phyloP scores from a whole-genome alignment of 2,113 vertebrate genomes.

The Eleginops maclovinus region DNA sequence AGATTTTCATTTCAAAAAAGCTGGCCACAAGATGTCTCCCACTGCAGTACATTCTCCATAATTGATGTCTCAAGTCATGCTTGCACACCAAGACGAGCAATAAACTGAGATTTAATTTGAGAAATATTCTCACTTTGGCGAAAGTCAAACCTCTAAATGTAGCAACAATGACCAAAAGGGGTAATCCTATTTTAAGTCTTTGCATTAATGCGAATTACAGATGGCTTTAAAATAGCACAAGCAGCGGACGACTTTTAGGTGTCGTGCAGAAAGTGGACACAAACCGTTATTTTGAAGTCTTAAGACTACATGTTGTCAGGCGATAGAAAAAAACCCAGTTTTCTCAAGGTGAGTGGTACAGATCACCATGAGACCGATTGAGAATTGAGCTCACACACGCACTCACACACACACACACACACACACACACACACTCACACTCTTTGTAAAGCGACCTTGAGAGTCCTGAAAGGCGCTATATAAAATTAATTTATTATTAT shows the following conservation, averaged over 20 bases:
- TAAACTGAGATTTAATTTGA: not conserved
- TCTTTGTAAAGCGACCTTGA: too few relatives aligned
- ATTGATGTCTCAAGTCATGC: not conserved
- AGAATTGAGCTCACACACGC: too few relatives aligned
- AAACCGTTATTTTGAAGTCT: not conserved
- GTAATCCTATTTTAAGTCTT: slow-evolving; percentile 27
- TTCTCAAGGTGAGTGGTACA: not conserved
- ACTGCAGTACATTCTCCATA: not conserved
- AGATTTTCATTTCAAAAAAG: not conserved
- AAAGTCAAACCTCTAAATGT: not conserved
- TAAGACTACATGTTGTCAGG: not conserved
- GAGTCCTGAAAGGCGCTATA: too few relatives aligned
- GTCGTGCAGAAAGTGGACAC: not conserved
- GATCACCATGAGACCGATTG: not conserved
- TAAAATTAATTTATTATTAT: too few relatives aligned
- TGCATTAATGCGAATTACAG: slow-evolving; percentile 3
- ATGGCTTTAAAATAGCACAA: not conserved
- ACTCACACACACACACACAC: too few relatives aligned
- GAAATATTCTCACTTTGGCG: not conserved
- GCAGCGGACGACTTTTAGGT: not conserved
- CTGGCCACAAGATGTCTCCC: not conserved
- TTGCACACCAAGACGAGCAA: not conserved
- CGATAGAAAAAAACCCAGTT: not conserved
- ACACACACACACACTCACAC: too few relatives aligned
- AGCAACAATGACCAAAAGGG: not conserved